Conservation (phyloP, 2,113 vertebrate species). For the Euleptes europaea region DNA sequence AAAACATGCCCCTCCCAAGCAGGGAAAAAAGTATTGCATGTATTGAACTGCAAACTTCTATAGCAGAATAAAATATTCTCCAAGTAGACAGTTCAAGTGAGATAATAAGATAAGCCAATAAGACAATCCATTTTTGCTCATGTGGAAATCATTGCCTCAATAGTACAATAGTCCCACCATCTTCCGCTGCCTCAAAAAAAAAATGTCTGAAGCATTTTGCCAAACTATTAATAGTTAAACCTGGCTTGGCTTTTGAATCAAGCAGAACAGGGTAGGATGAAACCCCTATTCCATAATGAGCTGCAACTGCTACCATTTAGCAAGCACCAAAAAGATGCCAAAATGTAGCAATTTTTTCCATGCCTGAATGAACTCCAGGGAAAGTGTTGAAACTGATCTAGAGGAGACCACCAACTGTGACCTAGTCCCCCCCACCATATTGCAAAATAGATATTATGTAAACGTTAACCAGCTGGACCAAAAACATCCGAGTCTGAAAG, state of each 20-base stretch:
- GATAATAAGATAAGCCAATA: not conserved
- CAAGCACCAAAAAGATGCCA: not conserved
- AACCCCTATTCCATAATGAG: no score
- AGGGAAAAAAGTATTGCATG: no score
- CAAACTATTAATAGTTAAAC: no score
- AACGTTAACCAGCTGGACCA: not conserved
- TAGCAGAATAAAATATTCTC: not conserved
- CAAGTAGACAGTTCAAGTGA: not conserved
- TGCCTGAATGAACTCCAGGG: not conserved
- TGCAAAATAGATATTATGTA: not conserved
- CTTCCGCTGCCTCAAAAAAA: not conserved
- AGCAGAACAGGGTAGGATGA: no score
- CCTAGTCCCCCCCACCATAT: no score
- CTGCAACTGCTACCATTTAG: not conserved
- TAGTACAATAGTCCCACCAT: not conserved
- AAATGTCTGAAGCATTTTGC: no score
- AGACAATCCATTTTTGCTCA: no score
- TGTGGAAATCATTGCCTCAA: not conserved
- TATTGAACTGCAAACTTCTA: not conserved
- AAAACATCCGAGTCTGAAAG: not conserved
- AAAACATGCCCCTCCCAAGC: no score
- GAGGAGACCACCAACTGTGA: not conserved
- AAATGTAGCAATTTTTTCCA: not conserved
- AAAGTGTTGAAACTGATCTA: not conserved
- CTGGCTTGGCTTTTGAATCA: not conserved